These are phyloP conservation scores for Yponomeuta evonymella DNA, from an alignment of 2,888 invertebrate species.

Conservation along the genomic window DNA sequence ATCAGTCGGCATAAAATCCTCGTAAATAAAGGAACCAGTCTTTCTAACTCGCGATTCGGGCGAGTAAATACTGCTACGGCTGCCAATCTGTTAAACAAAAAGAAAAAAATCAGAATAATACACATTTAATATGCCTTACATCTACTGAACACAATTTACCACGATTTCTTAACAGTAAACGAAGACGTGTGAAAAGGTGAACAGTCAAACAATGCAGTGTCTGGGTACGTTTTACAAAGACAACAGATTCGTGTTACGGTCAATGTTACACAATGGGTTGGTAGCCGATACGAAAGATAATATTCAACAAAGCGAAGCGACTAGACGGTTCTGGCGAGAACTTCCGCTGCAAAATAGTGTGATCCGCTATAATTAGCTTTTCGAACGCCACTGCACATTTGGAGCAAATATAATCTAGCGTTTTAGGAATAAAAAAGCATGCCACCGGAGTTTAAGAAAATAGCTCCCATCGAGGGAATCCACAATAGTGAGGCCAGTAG, in stretches of 20 bases:
- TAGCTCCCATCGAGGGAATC: too few species aligned
- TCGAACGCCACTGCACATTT: not conserved
- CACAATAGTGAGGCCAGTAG: too few species aligned
- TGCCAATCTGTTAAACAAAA: slow-evolving; percentile 86
- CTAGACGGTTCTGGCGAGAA: not conserved
- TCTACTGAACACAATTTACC: too few species aligned
- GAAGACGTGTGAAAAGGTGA: too few species aligned
- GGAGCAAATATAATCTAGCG: not conserved
- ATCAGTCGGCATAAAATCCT: slow-evolving; percentile 99
- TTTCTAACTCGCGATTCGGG: slow-evolving; percentile 97
- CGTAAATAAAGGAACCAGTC: slow-evolving; percentile 99
- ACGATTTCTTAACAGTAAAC: too few species aligned
- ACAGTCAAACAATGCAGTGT: too few species aligned
- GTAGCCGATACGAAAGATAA: not conserved
- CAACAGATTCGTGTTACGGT: not conserved
- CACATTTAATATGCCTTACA: too few species aligned
- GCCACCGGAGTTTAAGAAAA: too few species aligned
- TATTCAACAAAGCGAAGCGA: not conserved
- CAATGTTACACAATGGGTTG: not conserved
- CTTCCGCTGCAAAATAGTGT: not conserved
- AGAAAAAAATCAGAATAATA: not conserved
- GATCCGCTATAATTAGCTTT: not conserved
- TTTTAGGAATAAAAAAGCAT: too few species aligned
- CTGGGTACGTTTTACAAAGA: too few species aligned
- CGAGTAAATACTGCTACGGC: slow-evolving; percentile 98